phyloP scores from a whole-genome alignment of 1,140 invertebrate genomes.

The Drosophila watanabei region DNA sequence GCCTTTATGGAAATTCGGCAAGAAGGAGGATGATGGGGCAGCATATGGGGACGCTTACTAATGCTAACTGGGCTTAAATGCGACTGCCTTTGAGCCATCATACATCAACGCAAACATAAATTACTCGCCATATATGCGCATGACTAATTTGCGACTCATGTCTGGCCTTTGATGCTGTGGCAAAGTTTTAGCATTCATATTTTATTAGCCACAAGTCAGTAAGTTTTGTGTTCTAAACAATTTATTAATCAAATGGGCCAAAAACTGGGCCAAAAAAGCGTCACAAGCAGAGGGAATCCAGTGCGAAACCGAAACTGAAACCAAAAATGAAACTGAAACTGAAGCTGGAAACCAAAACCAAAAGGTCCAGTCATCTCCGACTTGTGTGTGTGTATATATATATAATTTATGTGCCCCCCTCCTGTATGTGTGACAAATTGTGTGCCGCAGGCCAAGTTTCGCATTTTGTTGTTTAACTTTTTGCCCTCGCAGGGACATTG shows the following conservation, averaged over 20 bases:
- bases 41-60: conserved; percentile 64
- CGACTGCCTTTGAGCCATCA: conserved; percentile 56
- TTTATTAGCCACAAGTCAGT: conserved; percentile 80
- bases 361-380: conserved; percentile 37
- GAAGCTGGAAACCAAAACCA: conserved; percentile 27
- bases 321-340: neutral
- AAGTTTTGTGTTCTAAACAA: conserved; percentile 77
- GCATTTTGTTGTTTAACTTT: conserved; percentile 55
- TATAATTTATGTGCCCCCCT: conserved; percentile 70
- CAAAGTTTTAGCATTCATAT: conserved; percentile 78
- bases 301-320: conserved; percentile 17
- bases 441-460: conserved; percentile 73
- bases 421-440: conserved; percentile 80
- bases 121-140: conserved; percentile 75
- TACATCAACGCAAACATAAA: conserved; percentile 73
- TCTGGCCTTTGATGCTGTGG: conserved; percentile 64
- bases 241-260: conserved; percentile 79
- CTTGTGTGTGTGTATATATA: conserved; percentile 37
- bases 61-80: conserved; percentile 76
- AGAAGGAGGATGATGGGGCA: neutral
- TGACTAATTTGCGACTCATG: conserved; percentile 75
- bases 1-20: conserved; percentile 45
- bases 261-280: conserved; percentile 5
- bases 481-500: conserved; percentile 25
- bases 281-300: conserved; percentile 18